Evolutionary conservation across 2,888 invertebrate species (phyloP).

Genomic region (Antheraea assamensis): DNA sequence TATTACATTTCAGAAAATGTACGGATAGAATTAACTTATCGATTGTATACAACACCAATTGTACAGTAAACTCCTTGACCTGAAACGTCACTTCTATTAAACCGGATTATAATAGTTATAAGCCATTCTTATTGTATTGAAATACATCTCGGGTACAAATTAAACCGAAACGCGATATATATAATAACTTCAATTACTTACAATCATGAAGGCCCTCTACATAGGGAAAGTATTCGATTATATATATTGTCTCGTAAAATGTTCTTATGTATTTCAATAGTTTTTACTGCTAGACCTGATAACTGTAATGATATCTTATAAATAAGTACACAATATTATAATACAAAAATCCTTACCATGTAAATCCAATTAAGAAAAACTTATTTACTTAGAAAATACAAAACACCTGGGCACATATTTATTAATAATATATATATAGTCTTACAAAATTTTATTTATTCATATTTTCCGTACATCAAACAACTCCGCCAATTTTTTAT

Average conservation of each 20-base stretch:
- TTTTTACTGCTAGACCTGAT: background rate
- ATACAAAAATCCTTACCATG: no score
- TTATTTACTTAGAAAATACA: no score
- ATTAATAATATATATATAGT: no score
- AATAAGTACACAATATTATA: no score
- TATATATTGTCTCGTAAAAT: background rate
- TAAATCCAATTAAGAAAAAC: no score
- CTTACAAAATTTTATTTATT: background rate
- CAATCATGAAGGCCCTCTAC: background rate
- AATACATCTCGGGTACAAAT: conserved; percentile 25
- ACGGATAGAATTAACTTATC: background rate
- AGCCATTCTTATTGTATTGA: conserved; percentile 31
- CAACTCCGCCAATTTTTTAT: background rate
- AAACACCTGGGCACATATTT: no score
- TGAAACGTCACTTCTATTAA: conserved; percentile 20
- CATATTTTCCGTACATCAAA: background rate
- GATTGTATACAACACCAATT: background rate
- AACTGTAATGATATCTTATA: no score
- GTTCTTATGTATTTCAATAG: background rate
- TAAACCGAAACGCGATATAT: background rate
- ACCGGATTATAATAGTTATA: conserved; percentile 27
- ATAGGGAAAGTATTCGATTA: background rate
- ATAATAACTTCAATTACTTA: background rate
- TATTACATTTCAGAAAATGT: background rate
- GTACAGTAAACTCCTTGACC: conserved; percentile 33